phyloP scores from a whole-genome alignment of 2,888 invertebrate genomes.

The Taphrorychus bicolor region DNA sequence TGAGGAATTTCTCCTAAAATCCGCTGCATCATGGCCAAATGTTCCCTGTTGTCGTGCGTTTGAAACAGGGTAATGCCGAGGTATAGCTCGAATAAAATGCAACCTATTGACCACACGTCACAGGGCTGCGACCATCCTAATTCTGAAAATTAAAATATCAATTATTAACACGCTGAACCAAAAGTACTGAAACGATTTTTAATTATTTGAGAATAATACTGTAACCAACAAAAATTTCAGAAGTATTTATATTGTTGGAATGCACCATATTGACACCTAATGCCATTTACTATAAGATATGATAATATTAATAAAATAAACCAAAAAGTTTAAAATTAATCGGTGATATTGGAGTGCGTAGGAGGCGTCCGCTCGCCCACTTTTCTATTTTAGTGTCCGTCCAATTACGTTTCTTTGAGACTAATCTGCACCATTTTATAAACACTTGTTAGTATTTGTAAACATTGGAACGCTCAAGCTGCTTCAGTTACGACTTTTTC shows the following conservation, averaged over 20 bases:
- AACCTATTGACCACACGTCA: conserved; percentile 99
- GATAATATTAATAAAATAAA: neutral
- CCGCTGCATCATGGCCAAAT: conserved; percentile 99
- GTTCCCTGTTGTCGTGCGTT: conserved; percentile 99
- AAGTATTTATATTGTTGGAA: too few relatives aligned
- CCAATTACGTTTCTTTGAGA: neutral
- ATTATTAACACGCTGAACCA: neutral
- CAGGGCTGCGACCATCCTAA: conserved; percentile 99
- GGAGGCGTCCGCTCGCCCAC: neutral
- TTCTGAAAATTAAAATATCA: conserved; percentile 68
- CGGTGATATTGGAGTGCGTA: neutral
- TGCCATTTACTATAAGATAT: neutral
- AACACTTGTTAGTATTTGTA: conserved; percentile 7
- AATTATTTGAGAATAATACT: neutral
- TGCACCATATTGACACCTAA: too few relatives aligned
- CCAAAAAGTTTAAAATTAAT: neutral
- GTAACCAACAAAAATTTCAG: too few relatives aligned
- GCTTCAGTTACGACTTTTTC: neutral
- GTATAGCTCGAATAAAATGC: conserved; percentile 98
- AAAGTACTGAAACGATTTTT: neutral
- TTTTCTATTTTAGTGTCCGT: neutral
- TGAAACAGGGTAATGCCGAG: conserved; percentile 98
- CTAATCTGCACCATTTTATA: conserved; percentile 1
- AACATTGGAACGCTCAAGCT: neutral
- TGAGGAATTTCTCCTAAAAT: conserved; percentile 96